These are phyloP conservation scores for Otocyon megalotis DNA, from an alignment of 2,113 vertebrate genomes.

Conservation along the genomic window DNA sequence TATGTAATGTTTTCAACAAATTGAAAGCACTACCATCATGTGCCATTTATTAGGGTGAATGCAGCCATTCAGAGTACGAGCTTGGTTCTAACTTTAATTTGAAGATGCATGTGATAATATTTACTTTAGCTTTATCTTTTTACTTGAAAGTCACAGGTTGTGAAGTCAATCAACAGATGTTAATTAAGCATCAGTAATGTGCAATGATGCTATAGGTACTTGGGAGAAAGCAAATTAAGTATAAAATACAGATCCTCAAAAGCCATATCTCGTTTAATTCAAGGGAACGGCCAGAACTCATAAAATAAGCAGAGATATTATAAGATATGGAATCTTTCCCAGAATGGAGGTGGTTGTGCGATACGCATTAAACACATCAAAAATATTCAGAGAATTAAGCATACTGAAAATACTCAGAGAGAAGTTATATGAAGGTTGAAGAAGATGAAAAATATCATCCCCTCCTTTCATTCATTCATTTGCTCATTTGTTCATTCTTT, in stretches of 20 bases:
- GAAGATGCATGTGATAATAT: background rate
- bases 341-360: background rate
- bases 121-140: slow-evolving; percentile 7
- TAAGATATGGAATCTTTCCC: background rate
- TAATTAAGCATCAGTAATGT: background rate
- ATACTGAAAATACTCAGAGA: background rate
- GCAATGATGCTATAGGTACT: background rate
- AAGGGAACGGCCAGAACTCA: background rate
- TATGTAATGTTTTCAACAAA: slow-evolving; percentile 12
- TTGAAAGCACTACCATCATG: background rate
- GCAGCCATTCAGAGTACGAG: background rate
- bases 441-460: background rate
- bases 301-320: background rate
- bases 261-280: background rate
- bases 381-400: slow-evolving; percentile 5
- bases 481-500: background rate
- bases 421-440: background rate
- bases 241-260: background rate
- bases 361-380: background rate
- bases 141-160: background rate
- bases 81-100: slow-evolving; percentile 6
- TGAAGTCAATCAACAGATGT: slow-evolving; percentile 36
- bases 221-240: background rate
- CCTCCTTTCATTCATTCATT: background rate
- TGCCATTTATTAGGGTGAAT: background rate